phyloP scores from a whole-genome alignment of 2,888 invertebrate species.

The Cryptophagus acutangulus region DNA sequence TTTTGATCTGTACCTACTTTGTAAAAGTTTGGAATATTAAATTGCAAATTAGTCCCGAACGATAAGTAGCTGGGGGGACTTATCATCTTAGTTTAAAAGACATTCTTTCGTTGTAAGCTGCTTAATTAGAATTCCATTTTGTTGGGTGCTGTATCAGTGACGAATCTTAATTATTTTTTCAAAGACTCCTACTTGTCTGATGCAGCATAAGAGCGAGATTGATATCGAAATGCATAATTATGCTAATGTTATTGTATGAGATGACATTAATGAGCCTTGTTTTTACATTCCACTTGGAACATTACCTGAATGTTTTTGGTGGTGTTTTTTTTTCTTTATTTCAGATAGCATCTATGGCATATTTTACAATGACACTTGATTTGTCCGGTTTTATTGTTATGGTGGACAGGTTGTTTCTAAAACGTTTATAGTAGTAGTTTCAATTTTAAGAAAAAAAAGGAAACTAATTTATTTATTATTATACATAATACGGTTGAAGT shows the following conservation, averaged over 20 bases:
- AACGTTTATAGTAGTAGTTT: no score
- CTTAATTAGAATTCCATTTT: conserved; percentile 41
- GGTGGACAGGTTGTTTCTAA: no score
- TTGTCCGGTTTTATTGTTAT: no score
- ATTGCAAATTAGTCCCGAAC: conserved; percentile 37
- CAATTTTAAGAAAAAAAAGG: no score
- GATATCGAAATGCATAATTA: conserved; percentile 38
- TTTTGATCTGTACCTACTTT: conserved; percentile 26
- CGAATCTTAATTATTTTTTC: conserved; percentile 36
- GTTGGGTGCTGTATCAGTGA: conserved; percentile 31
- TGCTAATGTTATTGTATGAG: conserved; percentile 38
- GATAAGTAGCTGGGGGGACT: conserved; percentile 32
- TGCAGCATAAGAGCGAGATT: conserved; percentile 24
- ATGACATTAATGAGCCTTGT: conserved; percentile 38
- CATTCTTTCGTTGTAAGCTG: conserved; percentile 33
- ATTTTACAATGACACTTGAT: conserved; percentile 30
- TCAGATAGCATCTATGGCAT: conserved; percentile 25
- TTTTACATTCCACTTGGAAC: conserved; percentile 25
- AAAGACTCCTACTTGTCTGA: conserved; percentile 11
- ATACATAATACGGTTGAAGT: no score
- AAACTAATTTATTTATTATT: no score
- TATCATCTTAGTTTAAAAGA: conserved; percentile 30
- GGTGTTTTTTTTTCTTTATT: conserved; percentile 23
- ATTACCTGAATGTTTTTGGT: conserved; percentile 28
- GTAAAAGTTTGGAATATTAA: conserved; percentile 38